Evolutionary conservation across 2,888 invertebrate species (phyloP).

Genomic region (Rapana venosa): DNA sequence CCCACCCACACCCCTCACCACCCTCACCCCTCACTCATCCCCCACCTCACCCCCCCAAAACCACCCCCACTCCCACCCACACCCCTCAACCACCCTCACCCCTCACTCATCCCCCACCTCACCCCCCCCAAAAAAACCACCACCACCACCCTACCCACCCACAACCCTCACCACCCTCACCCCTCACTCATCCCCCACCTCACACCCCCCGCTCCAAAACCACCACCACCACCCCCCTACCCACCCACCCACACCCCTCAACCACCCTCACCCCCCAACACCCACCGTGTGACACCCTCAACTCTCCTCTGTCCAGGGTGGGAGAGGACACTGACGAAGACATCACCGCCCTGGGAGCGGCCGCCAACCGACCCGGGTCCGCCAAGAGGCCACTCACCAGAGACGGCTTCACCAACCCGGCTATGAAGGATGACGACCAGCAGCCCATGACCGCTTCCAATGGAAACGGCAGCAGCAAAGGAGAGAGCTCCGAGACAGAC

Average conservation of each 20-base stretch:
- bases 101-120: not conserved
- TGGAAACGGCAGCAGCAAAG: not conserved
- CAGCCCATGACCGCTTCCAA: not conserved
- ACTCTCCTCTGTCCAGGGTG: constrained; percentile 13
- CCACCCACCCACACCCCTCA: not conserved
- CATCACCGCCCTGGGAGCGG: not conserved
- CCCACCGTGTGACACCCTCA: not conserved
- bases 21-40: not conserved
- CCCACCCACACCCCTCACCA: too few relatives aligned
- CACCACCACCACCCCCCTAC: too few relatives aligned
- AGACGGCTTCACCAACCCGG: constrained; percentile 32
- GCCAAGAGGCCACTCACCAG: constrained; percentile 15
- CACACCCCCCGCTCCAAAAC: not conserved
- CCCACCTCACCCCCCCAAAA: not conserved
- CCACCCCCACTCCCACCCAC: not conserved
- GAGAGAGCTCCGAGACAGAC: not conserved
- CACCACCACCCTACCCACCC: not conserved
- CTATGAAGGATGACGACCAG: not conserved
- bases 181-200: not conserved
- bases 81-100: not conserved
- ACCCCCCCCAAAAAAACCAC: not conserved
- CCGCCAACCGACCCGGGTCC: not conserved
- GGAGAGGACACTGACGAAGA: constrained; percentile 39
- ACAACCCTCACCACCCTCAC: not conserved
- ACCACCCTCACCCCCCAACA: not conserved